A percentile compares a stretch with the other conserved stretches of the same genome.
Evolutionary conservation across 2,797 vertebrate genomes (phyloP).

Genomic region (Xenopus petersii): DNA sequence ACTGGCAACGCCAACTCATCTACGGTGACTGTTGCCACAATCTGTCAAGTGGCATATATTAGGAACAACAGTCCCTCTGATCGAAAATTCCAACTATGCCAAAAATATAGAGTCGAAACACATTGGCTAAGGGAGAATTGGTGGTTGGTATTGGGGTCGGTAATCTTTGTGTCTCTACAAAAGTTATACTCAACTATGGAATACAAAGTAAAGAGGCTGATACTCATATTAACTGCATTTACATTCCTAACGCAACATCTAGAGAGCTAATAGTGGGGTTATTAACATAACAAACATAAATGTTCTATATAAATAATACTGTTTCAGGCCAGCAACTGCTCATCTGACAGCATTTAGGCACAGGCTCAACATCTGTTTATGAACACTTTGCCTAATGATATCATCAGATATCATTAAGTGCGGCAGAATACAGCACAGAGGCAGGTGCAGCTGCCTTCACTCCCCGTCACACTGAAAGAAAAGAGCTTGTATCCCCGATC

Average conservation of each 20-base stretch:
- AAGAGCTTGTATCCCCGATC: conserved; percentile 82
- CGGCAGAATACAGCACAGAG: conserved; percentile 89
- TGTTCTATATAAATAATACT: conserved; percentile 99
- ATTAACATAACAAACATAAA: conserved; percentile 99
- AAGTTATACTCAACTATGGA: conserved; percentile 85
- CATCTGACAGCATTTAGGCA: conserved; percentile 99
- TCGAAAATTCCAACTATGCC: conserved; percentile 63
- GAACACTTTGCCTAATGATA: conserved; percentile 99
- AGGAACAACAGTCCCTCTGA: conserved; percentile 66
- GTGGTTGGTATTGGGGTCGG: conserved; percentile 55
- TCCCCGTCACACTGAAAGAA: conserved; percentile 83
- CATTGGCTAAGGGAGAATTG: conserved; percentile 51
- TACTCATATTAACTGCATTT: conserved; percentile 89
- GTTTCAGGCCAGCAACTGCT: conserved; percentile 92
- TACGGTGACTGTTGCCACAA: not conserved
- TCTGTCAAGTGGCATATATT: conserved; percentile 53
- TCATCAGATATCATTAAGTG: conserved; percentile 99
- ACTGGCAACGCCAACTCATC: no score
- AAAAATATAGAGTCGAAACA: conserved; percentile 68
- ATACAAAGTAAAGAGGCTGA: conserved; percentile 83
- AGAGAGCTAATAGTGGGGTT: conserved; percentile 97
- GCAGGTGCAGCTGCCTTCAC: conserved; percentile 98
- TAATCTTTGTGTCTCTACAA: conserved; percentile 75
- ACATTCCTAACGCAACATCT: conserved; percentile 92
- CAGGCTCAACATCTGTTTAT: conserved; percentile 99